These are phyloP conservation scores for Plagodis dolabraria DNA, from an alignment of 2,888 invertebrate genomes.

Conservation along the genomic window DNA sequence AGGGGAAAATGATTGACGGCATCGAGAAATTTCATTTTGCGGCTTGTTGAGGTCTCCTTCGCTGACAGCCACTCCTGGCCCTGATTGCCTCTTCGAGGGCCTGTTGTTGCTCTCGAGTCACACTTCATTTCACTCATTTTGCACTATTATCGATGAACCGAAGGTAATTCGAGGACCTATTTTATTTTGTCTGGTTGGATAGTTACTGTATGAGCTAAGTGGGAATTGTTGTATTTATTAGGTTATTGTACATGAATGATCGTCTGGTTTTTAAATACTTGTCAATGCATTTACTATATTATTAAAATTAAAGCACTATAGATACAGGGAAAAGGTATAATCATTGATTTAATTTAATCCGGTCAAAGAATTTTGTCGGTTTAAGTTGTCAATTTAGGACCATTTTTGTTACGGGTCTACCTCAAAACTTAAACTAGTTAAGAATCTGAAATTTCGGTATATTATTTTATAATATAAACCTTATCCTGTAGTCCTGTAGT, in stretches of 20 bases:
- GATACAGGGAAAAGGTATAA: too few relatives aligned
- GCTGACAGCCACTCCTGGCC: constrained; percentile 52
- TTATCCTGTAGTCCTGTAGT: too few relatives aligned
- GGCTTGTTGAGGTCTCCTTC: constrained; percentile 78
- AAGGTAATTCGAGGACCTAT: constrained; percentile 53
- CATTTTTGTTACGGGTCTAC: too few relatives aligned
- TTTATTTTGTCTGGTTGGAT: neutral
- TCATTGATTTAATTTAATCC: too few relatives aligned
- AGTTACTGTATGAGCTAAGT: constrained; percentile 6
- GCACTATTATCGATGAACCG: constrained; percentile 54
- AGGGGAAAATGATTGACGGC: constrained; percentile 84
- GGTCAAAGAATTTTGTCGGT: too few relatives aligned
- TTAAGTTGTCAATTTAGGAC: too few relatives aligned
- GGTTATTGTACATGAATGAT: constrained; percentile 16
- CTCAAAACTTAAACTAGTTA: too few relatives aligned
- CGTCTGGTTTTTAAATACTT: constrained; percentile 17
- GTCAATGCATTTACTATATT: neutral
- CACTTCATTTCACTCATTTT: constrained; percentile 76
- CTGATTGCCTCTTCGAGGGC: constrained; percentile 68
- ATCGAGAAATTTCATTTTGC: constrained; percentile 82
- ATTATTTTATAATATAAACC: too few relatives aligned
- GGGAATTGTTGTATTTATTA: constrained; percentile 1
- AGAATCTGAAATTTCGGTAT: too few relatives aligned
- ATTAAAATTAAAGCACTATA: too few relatives aligned
- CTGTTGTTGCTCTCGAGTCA: constrained; percentile 66